Percentiles rank a stretch among this genome's conserved stretches.
Evolutionary conservation across 2,888 invertebrate species (phyloP).

Genomic region (Drosophila nr. perissopoda): DNA sequence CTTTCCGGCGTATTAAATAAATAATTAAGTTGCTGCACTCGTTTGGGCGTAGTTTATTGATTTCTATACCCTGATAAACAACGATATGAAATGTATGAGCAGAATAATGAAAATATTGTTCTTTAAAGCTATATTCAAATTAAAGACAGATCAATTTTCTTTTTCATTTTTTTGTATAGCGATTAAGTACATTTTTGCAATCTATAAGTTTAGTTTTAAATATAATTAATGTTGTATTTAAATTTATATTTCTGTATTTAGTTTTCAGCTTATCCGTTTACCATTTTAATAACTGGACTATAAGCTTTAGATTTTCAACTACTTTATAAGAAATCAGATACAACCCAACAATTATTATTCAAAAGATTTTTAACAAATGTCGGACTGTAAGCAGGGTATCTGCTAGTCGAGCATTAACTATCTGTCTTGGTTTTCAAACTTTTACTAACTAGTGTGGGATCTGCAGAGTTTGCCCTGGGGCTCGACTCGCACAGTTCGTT

Average conservation of each 20-base stretch:
- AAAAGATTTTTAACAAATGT: not conserved
- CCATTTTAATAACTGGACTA: not conserved
- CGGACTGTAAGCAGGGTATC: not conserved
- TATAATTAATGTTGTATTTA: not conserved
- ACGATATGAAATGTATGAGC: not conserved
- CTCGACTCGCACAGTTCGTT: slow-evolving; percentile 32
- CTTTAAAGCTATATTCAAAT: not conserved
- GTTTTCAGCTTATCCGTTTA: not conserved
- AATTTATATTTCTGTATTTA: not conserved
- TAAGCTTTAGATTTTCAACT: not conserved
- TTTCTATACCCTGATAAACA: slow-evolving; percentile 24
- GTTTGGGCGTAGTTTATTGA: slow-evolving; percentile 49
- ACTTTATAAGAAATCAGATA: not conserved
- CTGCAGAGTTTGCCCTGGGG: not conserved
- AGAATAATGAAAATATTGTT: not conserved
- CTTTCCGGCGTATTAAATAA: slow-evolving; percentile 43
- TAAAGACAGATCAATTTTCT: not conserved
- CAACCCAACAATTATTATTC: not conserved
- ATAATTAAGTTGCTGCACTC: slow-evolving; percentile 61
- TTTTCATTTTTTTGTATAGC: not conserved
- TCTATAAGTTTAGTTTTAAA: not conserved
- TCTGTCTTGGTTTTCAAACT: slow-evolving; percentile 7
- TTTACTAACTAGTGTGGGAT: slow-evolving; percentile 12
- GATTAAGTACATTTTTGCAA: not conserved
- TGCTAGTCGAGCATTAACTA: not conserved